A percentile compares a stretch with the other conserved stretches of the same genome.
Evolutionary conservation across 2,797 vertebrate genomes (phyloP).

Genomic region (Triplophysa bombifrons): DNA sequence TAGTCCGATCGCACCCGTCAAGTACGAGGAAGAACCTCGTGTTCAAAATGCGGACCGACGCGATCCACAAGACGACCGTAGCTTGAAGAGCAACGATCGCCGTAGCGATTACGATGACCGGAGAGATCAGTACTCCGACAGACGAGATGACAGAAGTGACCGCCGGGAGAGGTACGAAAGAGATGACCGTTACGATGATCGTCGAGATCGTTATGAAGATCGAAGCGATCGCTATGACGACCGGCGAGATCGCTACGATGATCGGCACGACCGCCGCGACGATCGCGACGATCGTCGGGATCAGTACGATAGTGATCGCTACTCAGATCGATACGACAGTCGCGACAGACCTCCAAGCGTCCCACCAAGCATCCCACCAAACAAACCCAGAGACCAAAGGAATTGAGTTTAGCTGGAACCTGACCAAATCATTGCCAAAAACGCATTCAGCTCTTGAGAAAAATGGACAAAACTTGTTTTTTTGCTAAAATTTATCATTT

Average conservation of each 20-base stretch:
- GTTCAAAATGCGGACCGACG: neutral
- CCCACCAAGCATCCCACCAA: slow-evolving; percentile 37
- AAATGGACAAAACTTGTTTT: neutral
- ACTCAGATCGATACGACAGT: slow-evolving; percentile 25
- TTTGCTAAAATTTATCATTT: neutral
- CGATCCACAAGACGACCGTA: slow-evolving; percentile 7
- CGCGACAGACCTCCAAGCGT: slow-evolving; percentile 55
- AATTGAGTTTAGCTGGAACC: neutral
- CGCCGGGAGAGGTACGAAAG: neutral
- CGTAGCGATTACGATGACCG: slow-evolving; percentile 7
- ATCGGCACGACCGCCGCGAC: neutral
- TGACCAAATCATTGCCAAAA: neutral
- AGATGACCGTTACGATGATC: slow-evolving; percentile 38
- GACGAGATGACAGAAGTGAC: slow-evolving; percentile 42
- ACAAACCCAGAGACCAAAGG: slow-evolving; percentile 58
- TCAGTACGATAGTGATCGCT: neutral
- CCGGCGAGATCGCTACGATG: neutral
- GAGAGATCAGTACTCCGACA: slow-evolving; percentile 44
- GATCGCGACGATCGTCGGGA: slow-evolving; percentile 2
- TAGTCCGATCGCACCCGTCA: accelerated
- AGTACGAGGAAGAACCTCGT: slow-evolving; percentile 1
- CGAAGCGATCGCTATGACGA: neutral
- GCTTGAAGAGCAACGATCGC: slow-evolving; percentile 41
- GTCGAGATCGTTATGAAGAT: slow-evolving; percentile 23
- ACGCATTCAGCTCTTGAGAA: neutral